Evolutionary conservation across 2,113 vertebrate genomes (phyloP).

Genomic region (Sinocyclocheilus rhinocerous): DNA sequence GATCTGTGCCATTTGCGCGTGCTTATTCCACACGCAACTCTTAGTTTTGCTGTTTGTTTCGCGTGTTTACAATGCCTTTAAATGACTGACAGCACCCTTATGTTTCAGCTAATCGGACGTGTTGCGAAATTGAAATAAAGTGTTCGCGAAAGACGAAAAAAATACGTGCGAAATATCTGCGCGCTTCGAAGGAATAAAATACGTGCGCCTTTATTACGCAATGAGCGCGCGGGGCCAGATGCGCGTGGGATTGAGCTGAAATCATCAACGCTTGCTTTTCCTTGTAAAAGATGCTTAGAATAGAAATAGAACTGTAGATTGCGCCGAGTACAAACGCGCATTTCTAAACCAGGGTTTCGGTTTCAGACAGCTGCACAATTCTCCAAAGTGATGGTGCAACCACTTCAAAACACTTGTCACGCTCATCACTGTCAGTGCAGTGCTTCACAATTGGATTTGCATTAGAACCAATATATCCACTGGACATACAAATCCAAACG

Average conservation of each 20-base stretch:
- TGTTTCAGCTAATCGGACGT: not conserved
- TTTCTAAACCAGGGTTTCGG: not conserved
- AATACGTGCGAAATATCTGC: not conserved
- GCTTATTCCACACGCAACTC: not conserved
- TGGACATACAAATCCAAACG: no score
- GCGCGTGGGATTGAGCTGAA: slow-evolving; percentile 34
- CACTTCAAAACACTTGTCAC: not conserved
- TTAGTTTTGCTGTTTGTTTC: not conserved
- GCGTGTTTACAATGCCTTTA: not conserved
- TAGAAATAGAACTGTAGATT: not conserved
- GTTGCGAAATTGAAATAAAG: not conserved
- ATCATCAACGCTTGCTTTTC: not conserved
- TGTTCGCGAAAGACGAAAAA: not conserved
- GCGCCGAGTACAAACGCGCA: not conserved
- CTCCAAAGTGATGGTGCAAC: not conserved
- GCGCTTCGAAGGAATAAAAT: not conserved
- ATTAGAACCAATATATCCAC: no score
- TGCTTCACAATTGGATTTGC: not conserved
- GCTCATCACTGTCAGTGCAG: not conserved
- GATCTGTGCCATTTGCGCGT: not conserved
- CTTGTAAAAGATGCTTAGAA: not conserved
- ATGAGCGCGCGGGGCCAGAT: slow-evolving; percentile 44
- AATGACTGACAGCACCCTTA: not conserved
- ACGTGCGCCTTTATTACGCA: slow-evolving; percentile 46
- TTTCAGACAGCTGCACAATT: not conserved